Evolutionary conservation across 1,140 invertebrate genomes (phyloP).

Genomic region (Platyscapa corneri): DNA sequence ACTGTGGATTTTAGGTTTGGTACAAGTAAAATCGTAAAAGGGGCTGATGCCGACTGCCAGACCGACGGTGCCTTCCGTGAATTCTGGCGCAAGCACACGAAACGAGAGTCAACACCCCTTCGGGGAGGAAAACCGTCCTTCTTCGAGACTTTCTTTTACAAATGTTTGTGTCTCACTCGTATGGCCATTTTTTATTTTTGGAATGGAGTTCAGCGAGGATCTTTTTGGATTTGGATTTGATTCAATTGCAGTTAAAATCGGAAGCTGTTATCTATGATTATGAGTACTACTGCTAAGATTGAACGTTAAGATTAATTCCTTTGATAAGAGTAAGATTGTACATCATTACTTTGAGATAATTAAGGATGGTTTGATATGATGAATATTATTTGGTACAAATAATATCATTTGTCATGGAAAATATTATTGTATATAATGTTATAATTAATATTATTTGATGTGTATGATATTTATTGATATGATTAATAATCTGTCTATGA

Average conservation of each 20-base stretch:
- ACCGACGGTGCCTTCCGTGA: conserved; percentile 53
- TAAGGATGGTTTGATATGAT: not conserved
- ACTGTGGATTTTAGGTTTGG: not conserved
- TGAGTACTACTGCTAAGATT: not conserved
- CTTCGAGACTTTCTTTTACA: not conserved
- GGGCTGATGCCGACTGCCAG: conserved; percentile 33
- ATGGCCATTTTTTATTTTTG: conserved; percentile 42
- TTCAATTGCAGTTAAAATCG: not conserved
- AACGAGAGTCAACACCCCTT: conserved; percentile 37
- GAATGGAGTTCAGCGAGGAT: conserved; percentile 11
- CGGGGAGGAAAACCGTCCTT: conserved; percentile 39
- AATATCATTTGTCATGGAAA: no score
- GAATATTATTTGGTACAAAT: no score
- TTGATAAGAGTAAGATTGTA: not conserved
- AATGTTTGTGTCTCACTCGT: not conserved
- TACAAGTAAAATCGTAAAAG: conserved; percentile 64
- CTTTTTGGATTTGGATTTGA: not conserved
- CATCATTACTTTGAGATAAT: not conserved
- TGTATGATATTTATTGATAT: no score
- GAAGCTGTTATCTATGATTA: not conserved
- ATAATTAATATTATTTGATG: no score
- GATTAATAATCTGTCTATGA: no score
- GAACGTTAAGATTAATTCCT: not conserved
- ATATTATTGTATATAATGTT: no score
- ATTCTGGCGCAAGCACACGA: conserved; percentile 54